Evolutionary conservation across 2,797 vertebrate genomes (phyloP), one percentile per base, ranked within the genome.

Genomic region (Urosaurus nigricauda): DNA sequence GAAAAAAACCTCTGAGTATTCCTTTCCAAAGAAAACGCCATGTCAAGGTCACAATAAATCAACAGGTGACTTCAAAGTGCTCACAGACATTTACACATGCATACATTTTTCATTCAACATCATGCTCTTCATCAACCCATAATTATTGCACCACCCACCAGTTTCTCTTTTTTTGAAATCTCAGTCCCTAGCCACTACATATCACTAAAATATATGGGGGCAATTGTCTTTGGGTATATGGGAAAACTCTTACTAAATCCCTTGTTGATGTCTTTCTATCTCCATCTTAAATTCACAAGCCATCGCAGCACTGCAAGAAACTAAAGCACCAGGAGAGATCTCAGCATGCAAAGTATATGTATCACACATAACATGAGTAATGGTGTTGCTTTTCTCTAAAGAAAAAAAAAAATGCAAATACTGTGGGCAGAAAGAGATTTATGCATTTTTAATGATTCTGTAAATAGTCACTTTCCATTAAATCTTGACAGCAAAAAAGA

Each of bases 391-490:
- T 74, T 85, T 53, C 47, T 58, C 63, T 29, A 2, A 88, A 74
- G 88, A 89, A 51, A 51, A n/a, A n/a, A 88, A 89, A 13, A 83
- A 90, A 85, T 71, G 35, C 12, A 29, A 11, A 32, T 0, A 3
- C 78, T 29, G 6, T 26, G 21, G 40, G 11, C 9, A 35, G 12
- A 35, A 5, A 17, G 65, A 79, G 17, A 32, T 81, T 87, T 51
- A 79, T 70, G 26, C 60, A 73, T 83, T 89, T 88, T 84, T 75
- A 75, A n/a, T 35, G 6, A 91, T 26, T 29, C 37, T 79, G 1
- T 19, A 77, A 88, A 51, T 26, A 86, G 9, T n/a, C 17, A 19
- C 4, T 84, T 93, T 3, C 47, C 56, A 21, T 16, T 24, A 51
- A 75, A 84, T 9, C 75, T 1, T 11, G 65, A 1, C 58, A n/a